Conservation (phyloP, 1,140 invertebrate species). For the Anagrus nilaparvatae region DNA sequence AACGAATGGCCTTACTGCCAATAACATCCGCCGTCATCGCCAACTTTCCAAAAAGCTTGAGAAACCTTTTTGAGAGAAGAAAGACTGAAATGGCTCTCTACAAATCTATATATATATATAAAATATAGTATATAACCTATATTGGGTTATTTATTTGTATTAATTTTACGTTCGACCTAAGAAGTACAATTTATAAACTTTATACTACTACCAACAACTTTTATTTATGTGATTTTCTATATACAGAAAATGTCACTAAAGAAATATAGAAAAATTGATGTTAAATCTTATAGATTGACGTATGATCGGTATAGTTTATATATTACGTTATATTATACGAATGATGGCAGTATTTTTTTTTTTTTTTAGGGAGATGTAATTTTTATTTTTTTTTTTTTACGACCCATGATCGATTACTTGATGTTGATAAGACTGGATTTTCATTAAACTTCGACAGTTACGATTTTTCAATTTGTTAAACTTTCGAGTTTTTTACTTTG, state of each 20-base stretch:
- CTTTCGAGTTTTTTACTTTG: too few species aligned
- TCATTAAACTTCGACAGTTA: conserved; percentile 10
- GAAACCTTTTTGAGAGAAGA: conserved; percentile 10
- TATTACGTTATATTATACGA: background rate
- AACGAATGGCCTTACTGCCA: conserved; percentile 42
- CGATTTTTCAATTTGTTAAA: conserved; percentile 12
- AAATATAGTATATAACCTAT: background rate
- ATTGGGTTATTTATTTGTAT: conserved; percentile 28
- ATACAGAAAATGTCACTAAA: background rate
- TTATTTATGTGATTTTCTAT: too few species aligned
- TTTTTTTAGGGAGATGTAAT: background rate
- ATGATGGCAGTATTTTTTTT: background rate
- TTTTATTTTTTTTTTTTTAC: background rate
- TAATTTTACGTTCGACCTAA: conserved; percentile 22
- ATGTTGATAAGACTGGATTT: conserved; percentile 3
- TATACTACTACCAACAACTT: too few species aligned
- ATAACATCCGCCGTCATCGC: conserved; percentile 44
- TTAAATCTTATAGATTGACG: background rate
- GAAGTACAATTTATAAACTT: conserved; percentile 1
- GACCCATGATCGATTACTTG: background rate
- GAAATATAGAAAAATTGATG: background rate
- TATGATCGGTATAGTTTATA: background rate
- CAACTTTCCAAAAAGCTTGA: conserved; percentile 35
- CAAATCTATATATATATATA: conserved; percentile 9
- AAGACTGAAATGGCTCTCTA: conserved; percentile 4